Evolutionary conservation across 2,888 invertebrate species (phyloP).

Genomic region (Drosophila dives): DNA sequence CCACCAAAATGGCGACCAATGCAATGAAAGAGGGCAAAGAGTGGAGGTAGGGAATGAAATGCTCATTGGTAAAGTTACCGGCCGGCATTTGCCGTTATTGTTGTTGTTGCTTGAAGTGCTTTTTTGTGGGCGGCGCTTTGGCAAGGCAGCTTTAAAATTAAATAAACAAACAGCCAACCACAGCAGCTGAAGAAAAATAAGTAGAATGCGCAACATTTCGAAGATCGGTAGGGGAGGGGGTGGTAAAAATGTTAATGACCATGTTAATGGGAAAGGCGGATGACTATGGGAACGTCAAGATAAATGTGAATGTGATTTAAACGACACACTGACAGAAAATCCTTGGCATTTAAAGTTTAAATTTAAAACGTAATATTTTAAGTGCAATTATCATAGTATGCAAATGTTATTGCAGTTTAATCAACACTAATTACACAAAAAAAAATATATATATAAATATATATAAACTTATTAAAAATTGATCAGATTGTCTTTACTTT

Average conservation of each 20-base stretch:
- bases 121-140: conserved; percentile 66
- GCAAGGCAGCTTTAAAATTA: conserved; percentile 64
- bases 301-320: conserved; percentile 3
- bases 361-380: no score
- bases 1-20: conserved; percentile 35
- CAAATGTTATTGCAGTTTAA: neutral
- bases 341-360: neutral
- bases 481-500: neutral
- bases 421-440: neutral
- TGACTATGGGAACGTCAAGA: conserved; percentile 27
- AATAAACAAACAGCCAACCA: conserved; percentile 73
- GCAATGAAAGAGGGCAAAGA: neutral
- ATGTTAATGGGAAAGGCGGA: conserved; percentile 57
- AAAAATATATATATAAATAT: no score
- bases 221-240: neutral
- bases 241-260: conserved; percentile 48
- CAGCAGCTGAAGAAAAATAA: conserved; percentile 7
- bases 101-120: conserved; percentile 14
- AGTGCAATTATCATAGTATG: neutral
- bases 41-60: neutral
- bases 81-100: conserved; percentile 29
- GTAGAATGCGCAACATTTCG: neutral
- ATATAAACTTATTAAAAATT: neutral
- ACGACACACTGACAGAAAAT: neutral
- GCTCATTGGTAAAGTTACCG: conserved; percentile 26